A percentile compares a stretch with the other conserved stretches of the same genome.
Evolutionary conservation across 2,113 vertebrate genomes (phyloP).

Genomic region (Channa argus): DNA sequence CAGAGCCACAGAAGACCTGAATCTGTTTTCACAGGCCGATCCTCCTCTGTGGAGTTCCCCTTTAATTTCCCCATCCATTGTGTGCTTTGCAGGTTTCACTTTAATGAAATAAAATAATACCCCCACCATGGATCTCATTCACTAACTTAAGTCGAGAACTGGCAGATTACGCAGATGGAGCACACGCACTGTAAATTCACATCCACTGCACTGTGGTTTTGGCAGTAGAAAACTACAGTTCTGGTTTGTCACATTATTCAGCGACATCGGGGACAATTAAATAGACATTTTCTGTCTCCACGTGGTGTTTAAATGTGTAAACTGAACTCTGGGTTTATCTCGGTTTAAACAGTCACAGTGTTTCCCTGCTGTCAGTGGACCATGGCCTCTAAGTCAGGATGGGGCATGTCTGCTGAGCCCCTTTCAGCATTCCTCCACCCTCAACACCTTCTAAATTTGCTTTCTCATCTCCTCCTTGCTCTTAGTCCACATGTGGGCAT

Average conservation of each 20-base stretch:
- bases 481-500: conserved; percentile 67
- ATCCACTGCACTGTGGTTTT: not conserved
- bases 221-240: not conserved
- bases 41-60: not conserved
- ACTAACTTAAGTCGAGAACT: not conserved
- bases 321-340: conserved; percentile 77
- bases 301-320: conserved; percentile 74
- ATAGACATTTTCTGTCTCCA: conserved; percentile 35
- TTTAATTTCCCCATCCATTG: no score
- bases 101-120: not conserved
- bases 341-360: conserved; percentile 78
- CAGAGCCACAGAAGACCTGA: not conserved
- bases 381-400: conserved; percentile 74
- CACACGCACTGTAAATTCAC: not conserved
- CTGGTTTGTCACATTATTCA: conserved; percentile 5
- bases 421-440: conserved; percentile 76
- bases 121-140: no score
- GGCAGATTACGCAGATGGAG: not conserved
- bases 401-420: conserved; percentile 70
- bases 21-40: not conserved
- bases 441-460: conserved; percentile 42
- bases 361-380: conserved; percentile 76
- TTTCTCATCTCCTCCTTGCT: conserved; percentile 36
- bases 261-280: conserved; percentile 37
- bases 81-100: not conserved